Evolutionary conservation across 2,113 vertebrate genomes (phyloP), one percentile per base, ranked within the genome.

Genomic region (Ciconia maguari): DNA sequence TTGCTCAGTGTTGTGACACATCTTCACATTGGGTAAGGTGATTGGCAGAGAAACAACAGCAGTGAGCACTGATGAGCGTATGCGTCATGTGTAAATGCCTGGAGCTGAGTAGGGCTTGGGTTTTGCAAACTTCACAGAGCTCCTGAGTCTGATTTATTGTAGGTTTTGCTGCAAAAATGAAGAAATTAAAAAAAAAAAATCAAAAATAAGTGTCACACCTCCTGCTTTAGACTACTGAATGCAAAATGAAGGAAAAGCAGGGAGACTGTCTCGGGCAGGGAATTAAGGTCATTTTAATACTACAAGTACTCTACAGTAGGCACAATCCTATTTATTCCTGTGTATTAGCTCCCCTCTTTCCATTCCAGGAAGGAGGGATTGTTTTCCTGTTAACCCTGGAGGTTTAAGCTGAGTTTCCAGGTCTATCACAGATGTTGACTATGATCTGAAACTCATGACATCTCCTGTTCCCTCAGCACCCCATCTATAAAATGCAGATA

Each of bases 1-100:
- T 93, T 93, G 74, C 83, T 87, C 87, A 89, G 79, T 92, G 91
- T 95, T 94, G 95, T 97, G 97, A 96, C 88, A 97, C 94, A 95
- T 94, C 91, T 91, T 97, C 96, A 88, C 72, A 64, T 16, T 89
- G 91, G 90, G 57, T 92, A 87, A 95, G 93, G 95, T 96, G 92
- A 97, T 78, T 95, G 87, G 95, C 95, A 97, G 91, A 89, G 90
- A 92, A 97, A 95, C 72, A 95, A 82, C 83, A 89, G 88, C 95
- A 96, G 65, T 24, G 76, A 96, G 91, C 54, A 48, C 68, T 88
- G 91, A 92, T 66, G 95, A 83, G 64, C 74, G 76, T 74, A 76
- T 95, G 93, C 26, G 36, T 95, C 94, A 95, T 80, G 81, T 89
- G 34, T 25, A 90, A 94, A 86, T 52, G 94, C 93, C 94, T 93